A percentile compares a stretch with the other conserved stretches of the same genome.
Conservation (phyloP, 2,888 invertebrate genomes). For the Orchesella flavescens region DNA sequence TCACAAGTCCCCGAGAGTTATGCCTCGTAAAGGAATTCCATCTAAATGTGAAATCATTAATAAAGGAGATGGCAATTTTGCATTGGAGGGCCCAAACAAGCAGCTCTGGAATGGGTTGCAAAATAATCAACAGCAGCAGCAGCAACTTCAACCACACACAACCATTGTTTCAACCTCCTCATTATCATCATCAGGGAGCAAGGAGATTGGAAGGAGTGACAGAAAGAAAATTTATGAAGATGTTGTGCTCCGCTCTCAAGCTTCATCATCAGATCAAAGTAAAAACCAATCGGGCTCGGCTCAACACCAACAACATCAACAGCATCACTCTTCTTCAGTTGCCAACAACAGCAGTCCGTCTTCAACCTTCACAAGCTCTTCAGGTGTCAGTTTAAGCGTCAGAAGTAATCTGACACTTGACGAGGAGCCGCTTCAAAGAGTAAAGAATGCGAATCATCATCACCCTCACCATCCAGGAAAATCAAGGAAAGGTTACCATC, state of each 20-base stretch:
- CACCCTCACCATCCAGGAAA: background rate
- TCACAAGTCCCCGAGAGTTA: constrained; percentile 52
- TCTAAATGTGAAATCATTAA: constrained; percentile 49
- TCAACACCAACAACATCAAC: background rate
- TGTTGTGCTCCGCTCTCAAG: constrained; percentile 50
- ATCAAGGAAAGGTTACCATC: constrained; percentile 2
- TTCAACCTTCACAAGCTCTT: constrained; percentile 54
- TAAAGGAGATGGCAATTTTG: constrained; percentile 45
- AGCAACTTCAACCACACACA: constrained; percentile 12
- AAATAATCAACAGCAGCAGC: constrained; percentile 8
- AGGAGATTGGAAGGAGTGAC: constrained; percentile 36
- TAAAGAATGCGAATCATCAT: background rate
- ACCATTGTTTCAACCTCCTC: constrained; percentile 5
- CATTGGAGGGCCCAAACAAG: constrained; percentile 26
- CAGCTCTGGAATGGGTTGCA: constrained; percentile 41
- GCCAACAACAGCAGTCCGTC: constrained; percentile 37
- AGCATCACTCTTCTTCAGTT: constrained; percentile 24
- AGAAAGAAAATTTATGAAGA: constrained; percentile 67
- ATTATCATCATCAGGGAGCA: constrained; percentile 17
- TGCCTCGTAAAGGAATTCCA: constrained; percentile 24
- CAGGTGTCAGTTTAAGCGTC: constrained; percentile 58
- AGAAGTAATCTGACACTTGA: constrained; percentile 28
- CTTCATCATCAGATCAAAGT: background rate
- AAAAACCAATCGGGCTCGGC: background rate
- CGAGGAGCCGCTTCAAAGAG: constrained; percentile 3